Conservation (phyloP, 2,888 invertebrate genomes). For the Sericinus montela region DNA sequence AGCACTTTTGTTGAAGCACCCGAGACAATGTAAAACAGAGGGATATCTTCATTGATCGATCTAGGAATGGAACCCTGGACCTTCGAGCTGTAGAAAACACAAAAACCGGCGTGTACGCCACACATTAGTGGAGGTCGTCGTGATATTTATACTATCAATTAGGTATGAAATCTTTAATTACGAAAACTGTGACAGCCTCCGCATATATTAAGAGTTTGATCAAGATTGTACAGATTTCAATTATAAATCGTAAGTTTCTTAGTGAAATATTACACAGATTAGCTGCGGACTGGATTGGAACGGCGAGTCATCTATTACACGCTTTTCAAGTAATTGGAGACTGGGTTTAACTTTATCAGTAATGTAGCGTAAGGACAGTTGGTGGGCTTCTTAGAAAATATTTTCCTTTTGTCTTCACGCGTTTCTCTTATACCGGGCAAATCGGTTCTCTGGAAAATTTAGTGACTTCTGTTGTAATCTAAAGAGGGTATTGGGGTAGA, state of each 20-base stretch:
- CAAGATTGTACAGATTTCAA: not conserved
- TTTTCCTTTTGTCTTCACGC: not conserved
- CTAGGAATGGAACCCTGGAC: too few relatives aligned
- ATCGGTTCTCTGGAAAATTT: too few relatives aligned
- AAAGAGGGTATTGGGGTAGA: too few relatives aligned
- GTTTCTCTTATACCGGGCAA: too few relatives aligned
- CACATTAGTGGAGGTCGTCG: too few relatives aligned
- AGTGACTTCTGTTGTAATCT: too few relatives aligned
- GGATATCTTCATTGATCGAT: too few relatives aligned
- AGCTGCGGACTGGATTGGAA: not conserved
- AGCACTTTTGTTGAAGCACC: too few relatives aligned
- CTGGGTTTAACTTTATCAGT: not conserved
- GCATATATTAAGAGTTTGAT: not conserved
- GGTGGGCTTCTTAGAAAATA: not conserved
- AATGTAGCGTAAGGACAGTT: not conserved
- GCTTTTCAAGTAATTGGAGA: constrained; percentile 14
- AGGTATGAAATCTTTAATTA: not conserved
- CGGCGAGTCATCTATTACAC: constrained; percentile 8
- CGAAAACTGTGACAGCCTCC: not conserved
- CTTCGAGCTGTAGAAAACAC: too few relatives aligned
- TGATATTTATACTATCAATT: too few relatives aligned
- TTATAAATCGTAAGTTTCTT: not conserved
- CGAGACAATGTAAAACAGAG: too few relatives aligned
- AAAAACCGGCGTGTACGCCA: too few relatives aligned
- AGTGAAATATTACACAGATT: not conserved